Evolutionary conservation across 2,888 invertebrate genomes (phyloP).

Genomic region (Thysanoteuthis rhombus): DNA sequence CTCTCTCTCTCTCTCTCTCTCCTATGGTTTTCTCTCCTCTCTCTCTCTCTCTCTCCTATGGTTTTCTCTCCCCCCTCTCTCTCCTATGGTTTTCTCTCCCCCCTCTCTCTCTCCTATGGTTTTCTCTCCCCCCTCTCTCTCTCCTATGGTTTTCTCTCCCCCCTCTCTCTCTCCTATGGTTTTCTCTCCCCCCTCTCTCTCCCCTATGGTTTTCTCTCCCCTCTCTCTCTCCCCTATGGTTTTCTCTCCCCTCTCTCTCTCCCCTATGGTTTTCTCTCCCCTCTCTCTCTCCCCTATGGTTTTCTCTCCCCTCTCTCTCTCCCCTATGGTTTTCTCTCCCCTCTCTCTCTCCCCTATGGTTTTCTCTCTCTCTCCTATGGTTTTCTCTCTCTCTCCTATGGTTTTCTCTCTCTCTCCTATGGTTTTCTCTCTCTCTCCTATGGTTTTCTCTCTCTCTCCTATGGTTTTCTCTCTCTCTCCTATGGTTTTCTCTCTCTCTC

Average conservation of each 20-base stretch:
- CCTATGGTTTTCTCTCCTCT: background rate
- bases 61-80: background rate
- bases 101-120: background rate
- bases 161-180: rapidly evolving
- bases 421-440: too few species aligned
- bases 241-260: background rate
- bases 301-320: too few species aligned
- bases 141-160: background rate
- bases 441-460: too few species aligned
- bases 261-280: background rate
- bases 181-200: rapidly evolving
- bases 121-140: background rate
- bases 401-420: background rate
- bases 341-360: background rate
- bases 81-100: background rate
- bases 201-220: background rate
- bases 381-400: background rate
- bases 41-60: background rate
- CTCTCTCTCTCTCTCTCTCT: background rate
- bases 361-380: background rate
- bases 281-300: background rate
- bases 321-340: background rate
- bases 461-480: too few species aligned
- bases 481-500: too few species aligned
- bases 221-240: background rate